These are phyloP conservation scores for Centrocercus urophasianus DNA, from an alignment of 2,113 vertebrate genomes.

Conservation along the genomic window DNA sequence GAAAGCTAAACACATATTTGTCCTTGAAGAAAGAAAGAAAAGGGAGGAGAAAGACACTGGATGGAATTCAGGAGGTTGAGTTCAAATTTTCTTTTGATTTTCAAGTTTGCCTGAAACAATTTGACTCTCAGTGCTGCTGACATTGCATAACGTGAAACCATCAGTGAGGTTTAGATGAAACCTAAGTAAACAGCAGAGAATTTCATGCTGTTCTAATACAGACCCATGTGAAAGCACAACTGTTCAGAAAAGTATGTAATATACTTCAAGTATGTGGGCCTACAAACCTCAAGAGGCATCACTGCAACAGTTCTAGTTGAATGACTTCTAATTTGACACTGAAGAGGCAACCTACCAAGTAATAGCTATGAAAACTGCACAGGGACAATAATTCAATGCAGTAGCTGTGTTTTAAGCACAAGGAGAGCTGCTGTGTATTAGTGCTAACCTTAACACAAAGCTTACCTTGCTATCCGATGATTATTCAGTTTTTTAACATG, in stretches of 20 bases:
- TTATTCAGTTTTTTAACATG: background rate
- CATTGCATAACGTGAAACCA: slow-evolving; percentile 42
- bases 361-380: slow-evolving; percentile 69
- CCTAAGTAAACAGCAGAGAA: slow-evolving; percentile 59
- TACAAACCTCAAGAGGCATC: slow-evolving; percentile 61
- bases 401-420: slow-evolving; percentile 31
- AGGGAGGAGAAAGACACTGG: background rate
- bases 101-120: slow-evolving; percentile 31
- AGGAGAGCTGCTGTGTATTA: slow-evolving; percentile 23
- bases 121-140: slow-evolving; percentile 66
- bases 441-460: slow-evolving; percentile 38
- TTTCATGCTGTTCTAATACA: slow-evolving; percentile 74
- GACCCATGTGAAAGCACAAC: slow-evolving; percentile 62
- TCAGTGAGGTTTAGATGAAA: slow-evolving; percentile 58
- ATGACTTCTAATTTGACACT: slow-evolving; percentile 74
- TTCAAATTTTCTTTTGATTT: slow-evolving; percentile 35
- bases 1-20: slow-evolving; percentile 17
- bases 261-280: slow-evolving; percentile 50
- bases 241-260: slow-evolving; percentile 58
- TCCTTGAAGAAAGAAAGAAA: background rate
- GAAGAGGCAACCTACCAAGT: slow-evolving; percentile 73
- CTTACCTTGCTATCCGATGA: background rate
- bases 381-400: slow-evolving; percentile 56
- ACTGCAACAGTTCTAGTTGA: slow-evolving; percentile 57
- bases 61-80: background rate